These are phyloP conservation scores for Choristoneura fumiferana DNA, from an alignment of 1,140 invertebrate genomes.

Conservation along the genomic window DNA sequence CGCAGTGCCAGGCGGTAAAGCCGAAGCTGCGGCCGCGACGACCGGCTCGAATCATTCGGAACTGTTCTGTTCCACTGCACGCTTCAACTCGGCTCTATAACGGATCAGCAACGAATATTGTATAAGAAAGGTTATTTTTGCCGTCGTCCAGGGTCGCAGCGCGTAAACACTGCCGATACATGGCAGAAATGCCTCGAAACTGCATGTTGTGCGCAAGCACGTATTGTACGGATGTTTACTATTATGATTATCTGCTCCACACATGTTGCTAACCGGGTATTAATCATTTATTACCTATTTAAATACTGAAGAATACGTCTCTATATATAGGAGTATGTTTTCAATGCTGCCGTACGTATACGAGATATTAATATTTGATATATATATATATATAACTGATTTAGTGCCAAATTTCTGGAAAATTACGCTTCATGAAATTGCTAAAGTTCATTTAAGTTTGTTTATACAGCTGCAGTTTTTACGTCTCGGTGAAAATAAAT, in stretches of 20 bases:
- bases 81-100: conserved; percentile 21
- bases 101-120: conserved; percentile 35
- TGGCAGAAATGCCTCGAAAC: conserved; percentile 19
- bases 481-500: neutral
- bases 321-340: neutral
- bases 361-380: neutral
- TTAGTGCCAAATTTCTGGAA: neutral
- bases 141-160: conserved; percentile 30
- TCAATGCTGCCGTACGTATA: neutral
- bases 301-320: neutral
- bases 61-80: conserved; percentile 22
- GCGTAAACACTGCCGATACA: conserved; percentile 25
- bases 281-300: conserved; percentile 2
- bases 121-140: conserved; percentile 42
- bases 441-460: neutral
- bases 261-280: neutral
- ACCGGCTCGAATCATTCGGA: conserved; percentile 24
- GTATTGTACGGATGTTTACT: conserved; percentile 23
- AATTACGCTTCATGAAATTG: neutral
- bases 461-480: conserved; percentile 1
- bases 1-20: too few relatives aligned
- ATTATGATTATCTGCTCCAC: conserved; percentile 23
- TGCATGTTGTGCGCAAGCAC: conserved; percentile 14
- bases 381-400: too few relatives aligned
- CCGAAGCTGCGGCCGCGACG: neutral